Conservation (phyloP, 2,113 vertebrate species). For the Catagonus wagneri region DNA sequence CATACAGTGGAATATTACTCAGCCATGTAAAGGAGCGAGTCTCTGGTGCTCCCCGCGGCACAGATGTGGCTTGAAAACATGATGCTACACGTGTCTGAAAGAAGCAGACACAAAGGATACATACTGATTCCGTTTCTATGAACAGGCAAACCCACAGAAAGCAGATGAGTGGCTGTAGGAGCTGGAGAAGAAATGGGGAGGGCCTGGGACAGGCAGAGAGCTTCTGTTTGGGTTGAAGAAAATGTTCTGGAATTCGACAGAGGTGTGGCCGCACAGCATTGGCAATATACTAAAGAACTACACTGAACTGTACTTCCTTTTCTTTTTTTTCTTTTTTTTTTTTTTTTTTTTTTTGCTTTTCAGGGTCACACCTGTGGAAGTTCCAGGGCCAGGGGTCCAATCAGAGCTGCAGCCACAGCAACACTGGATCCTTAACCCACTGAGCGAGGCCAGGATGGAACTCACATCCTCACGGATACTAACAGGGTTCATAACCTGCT, state of each 20-base stretch:
- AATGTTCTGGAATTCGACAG: not conserved
- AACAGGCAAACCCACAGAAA: not conserved
- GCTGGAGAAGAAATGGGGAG: not conserved
- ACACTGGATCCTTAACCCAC: too few relatives aligned
- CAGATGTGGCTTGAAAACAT: not conserved
- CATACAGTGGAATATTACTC: accelerated
- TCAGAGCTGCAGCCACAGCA: too few relatives aligned
- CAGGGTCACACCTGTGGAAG: too few relatives aligned
- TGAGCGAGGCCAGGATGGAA: too few relatives aligned
- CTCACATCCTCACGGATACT: too few relatives aligned
- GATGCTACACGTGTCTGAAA: accelerated
- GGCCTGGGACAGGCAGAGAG: accelerated
- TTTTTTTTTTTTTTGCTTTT: too few relatives aligned
- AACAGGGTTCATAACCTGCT: too few relatives aligned
- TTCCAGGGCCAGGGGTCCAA: too few relatives aligned
- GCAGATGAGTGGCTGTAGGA: not conserved
- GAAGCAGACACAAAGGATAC: too few relatives aligned
- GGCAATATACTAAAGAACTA: not conserved
- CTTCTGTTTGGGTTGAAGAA: not conserved
- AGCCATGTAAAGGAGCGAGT: not conserved
- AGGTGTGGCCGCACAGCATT: not conserved
- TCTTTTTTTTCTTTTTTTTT: too few relatives aligned
- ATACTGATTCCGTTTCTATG: accelerated
- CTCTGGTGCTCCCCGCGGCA: accelerated
- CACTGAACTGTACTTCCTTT: too few relatives aligned